Evolutionary conservation across 2,113 vertebrate genomes (phyloP), one percentile per base, ranked within the genome.

Genomic region (Numida meleagris): DNA sequence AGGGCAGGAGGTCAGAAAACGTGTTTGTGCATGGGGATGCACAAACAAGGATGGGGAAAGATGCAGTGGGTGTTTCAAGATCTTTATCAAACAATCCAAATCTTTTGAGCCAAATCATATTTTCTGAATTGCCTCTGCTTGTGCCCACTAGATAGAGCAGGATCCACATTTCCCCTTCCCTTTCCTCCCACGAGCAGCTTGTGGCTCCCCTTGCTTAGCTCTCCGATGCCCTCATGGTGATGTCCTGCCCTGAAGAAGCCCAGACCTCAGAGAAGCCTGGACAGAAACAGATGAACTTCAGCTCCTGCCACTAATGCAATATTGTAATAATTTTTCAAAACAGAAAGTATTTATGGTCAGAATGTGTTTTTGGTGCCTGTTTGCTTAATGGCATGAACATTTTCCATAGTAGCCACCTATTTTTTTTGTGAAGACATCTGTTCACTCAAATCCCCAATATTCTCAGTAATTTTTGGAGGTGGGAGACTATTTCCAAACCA

Each of bases 331-430:
- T 89, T 86, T 96, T 96, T 94, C 77, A 88, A 95, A 96, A 93
- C 27, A 88, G 53, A 92, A 84, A 88, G 92, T 75, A 89, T 82
- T 92, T 94, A 95, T 74, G 43, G 93, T 79, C 53, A 80, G 92
- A 94, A 89, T 40, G 43, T 92, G 80, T 20, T 91, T 95, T 66
- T 70, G 55, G 31, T 45, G 16, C 20, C 78, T 93, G 4, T 46
- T 91, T 90, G n/a, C 88, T 83, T 53, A 74, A 74, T 61, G 48
- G 38, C 50, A 84, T 27, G 55, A 94, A 61, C 51, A 68, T 90
- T 92, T 95, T 86, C 70, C 88, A 83, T 2, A 6, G 68, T 43
- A 66, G 53, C 43, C 45, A 94, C 68, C 51, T 87, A 45, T 66
- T 74, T 88, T 59, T 75, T 84, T 82, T 48, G 42, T 59, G 68